Percentiles rank a stretch among this genome's conserved stretches.
Evolutionary conservation across 2,113 vertebrate genomes (phyloP).

Genomic region (Jacana jacana): DNA sequence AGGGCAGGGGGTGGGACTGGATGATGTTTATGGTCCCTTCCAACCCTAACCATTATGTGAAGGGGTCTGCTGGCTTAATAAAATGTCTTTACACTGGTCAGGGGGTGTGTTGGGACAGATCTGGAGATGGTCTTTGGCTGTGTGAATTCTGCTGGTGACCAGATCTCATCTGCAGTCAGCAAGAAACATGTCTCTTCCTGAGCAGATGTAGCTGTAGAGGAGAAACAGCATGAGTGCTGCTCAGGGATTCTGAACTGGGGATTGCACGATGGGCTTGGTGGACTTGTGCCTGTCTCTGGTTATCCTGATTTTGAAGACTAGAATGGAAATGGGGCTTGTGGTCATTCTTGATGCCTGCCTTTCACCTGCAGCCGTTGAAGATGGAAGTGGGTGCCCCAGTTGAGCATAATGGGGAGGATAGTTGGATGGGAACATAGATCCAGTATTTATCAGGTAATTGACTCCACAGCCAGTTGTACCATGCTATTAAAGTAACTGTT

Average conservation of each 20-base stretch:
- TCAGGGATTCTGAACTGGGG: neutral
- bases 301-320: neutral
- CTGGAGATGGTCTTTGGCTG: neutral
- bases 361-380: neutral
- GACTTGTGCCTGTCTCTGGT: neutral
- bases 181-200: neutral
- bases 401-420: neutral
- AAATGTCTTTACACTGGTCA: accelerated
- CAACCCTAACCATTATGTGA: too few species aligned
- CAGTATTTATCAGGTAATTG: neutral
- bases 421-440: neutral
- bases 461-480: neutral
- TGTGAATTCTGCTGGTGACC: neutral
- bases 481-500: neutral
- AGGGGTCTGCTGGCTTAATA: neutral
- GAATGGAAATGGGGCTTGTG: neutral
- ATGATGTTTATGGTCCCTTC: too few species aligned
- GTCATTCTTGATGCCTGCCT: accelerated
- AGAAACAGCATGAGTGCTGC: neutral
- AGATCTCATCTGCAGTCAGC: neutral
- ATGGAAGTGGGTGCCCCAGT: neutral
- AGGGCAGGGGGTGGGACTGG: too few species aligned
- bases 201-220: neutral
- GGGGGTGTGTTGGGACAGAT: neutral
- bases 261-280: neutral